Percentiles rank a stretch among this genome's conserved stretches.
Conservation (phyloP, 1,140 invertebrate genomes). For the Penaeus chinensis region DNA sequence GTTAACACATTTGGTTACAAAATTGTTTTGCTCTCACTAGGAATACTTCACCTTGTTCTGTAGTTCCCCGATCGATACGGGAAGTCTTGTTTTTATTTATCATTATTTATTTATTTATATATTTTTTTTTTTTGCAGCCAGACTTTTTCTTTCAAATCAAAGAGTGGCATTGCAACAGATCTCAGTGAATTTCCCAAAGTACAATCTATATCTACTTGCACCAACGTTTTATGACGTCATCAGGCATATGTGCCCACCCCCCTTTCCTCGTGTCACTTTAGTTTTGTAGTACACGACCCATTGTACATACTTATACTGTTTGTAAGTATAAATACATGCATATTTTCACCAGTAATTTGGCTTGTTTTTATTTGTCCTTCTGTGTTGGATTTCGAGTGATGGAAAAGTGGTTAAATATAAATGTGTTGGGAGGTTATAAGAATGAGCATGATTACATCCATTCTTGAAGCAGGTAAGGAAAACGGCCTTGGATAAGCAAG, state of each 20-base stretch:
- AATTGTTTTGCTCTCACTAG: no score
- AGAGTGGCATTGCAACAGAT: constrained; percentile 58
- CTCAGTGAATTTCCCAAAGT: constrained; percentile 57
- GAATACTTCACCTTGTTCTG: no score
- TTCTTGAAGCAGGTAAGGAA: no score
- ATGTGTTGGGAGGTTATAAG: no score
- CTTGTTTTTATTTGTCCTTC: no score
- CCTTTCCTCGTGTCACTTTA: constrained; percentile 33
- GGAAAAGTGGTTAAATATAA: no score
- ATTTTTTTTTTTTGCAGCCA: constrained; percentile 9
- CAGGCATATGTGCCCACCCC: constrained; percentile 26
- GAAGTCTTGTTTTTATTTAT: neutral
- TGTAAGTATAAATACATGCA: constrained; percentile 61
- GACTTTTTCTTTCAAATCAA: constrained; percentile 39
- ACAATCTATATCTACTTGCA: constrained; percentile 46
- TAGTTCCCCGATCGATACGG: no score
- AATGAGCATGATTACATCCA: no score
- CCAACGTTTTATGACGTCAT: constrained; percentile 26
- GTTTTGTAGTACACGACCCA: constrained; percentile 43
- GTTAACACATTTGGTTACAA: no score
- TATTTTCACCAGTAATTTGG: constrained; percentile 49
- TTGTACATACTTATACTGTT: constrained; percentile 55
- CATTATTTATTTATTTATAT: constrained; percentile 35
- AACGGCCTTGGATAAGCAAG: no score
- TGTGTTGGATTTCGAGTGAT: no score